These are phyloP conservation scores for Cyprinus carpio DNA, from an alignment of 2,113 vertebrate species.

Conservation along the genomic window DNA sequence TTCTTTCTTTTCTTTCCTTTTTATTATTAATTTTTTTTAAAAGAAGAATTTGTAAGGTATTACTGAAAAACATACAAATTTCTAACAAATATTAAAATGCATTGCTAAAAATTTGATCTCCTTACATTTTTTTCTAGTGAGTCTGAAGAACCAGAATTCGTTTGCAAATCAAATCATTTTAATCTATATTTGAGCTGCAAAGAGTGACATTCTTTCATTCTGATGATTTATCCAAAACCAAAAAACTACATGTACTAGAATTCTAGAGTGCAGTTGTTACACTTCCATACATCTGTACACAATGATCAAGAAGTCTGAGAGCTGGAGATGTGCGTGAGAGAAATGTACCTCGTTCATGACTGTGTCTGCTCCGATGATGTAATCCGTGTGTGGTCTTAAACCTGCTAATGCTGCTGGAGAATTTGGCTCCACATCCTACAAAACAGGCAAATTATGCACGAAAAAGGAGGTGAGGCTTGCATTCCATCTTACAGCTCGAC, in stretches of 20 bases:
- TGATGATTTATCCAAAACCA: not conserved
- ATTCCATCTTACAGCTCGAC: not conserved
- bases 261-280: not conserved
- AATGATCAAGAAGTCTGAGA: not conserved
- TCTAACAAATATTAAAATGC: not conserved
- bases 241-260: not conserved
- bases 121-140: not conserved
- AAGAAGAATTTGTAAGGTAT: not conserved
- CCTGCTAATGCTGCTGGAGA: conserved; percentile 95
- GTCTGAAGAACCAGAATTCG: not conserved
- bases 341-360: conserved; percentile 91
- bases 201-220: not conserved
- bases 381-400: conserved; percentile 93
- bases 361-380: conserved; percentile 96
- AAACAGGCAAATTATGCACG: not conserved
- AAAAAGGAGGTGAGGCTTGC: not conserved
- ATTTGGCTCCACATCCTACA: conserved; percentile 96
- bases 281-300: not conserved
- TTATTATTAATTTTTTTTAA: not conserved
- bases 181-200: not conserved
- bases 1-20: not conserved
- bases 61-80: not conserved
- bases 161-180: not conserved
- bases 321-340: not conserved
- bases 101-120: not conserved